phyloP scores from a whole-genome alignment of 2,113 vertebrate species.

The western clawed frog (Xenopus tropicalis) region DNA sequence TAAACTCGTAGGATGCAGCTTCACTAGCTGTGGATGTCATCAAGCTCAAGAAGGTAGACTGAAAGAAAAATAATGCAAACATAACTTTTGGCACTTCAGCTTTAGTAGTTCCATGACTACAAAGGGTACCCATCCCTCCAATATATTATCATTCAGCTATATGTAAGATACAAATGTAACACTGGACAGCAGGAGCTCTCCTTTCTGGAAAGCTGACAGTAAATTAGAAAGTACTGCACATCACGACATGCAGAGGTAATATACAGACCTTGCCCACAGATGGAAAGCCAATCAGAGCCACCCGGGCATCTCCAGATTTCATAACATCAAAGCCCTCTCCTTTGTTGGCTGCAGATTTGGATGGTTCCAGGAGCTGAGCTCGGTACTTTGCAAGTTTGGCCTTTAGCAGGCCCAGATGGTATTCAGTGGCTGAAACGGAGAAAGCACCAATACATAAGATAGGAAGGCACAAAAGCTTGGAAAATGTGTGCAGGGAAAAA shows the following conservation, averaged over 20 bases:
- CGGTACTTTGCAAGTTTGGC: slow-evolving; percentile 96
- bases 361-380: slow-evolving; percentile 90
- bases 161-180: too few species aligned
- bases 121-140: too few species aligned
- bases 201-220: too few species aligned
- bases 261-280: slow-evolving; percentile 98
- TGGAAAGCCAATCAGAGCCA: slow-evolving; percentile 95
- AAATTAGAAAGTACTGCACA: too few species aligned
- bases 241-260: too few species aligned
- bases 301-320: slow-evolving; percentile 96
- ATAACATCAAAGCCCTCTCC: slow-evolving; percentile 98
- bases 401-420: slow-evolving; percentile 94
- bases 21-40: slow-evolving; percentile 97
- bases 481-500: too few species aligned
- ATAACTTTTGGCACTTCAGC: too few species aligned
- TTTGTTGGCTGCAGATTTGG: slow-evolving; percentile 86
- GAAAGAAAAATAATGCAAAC: slow-evolving; percentile 51
- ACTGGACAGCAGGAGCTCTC: too few species aligned
- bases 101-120: too few species aligned
- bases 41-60: slow-evolving; percentile 96
- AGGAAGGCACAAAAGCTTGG: too few species aligned
- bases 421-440: slow-evolving; percentile 83
- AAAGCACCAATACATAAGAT: too few species aligned
- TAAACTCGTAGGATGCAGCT: slow-evolving; percentile 94
- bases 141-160: too few species aligned